Base-by-base conservation (phyloP, 1,140 invertebrate species). In the Thaumetopoea pityocampa region DNA sequence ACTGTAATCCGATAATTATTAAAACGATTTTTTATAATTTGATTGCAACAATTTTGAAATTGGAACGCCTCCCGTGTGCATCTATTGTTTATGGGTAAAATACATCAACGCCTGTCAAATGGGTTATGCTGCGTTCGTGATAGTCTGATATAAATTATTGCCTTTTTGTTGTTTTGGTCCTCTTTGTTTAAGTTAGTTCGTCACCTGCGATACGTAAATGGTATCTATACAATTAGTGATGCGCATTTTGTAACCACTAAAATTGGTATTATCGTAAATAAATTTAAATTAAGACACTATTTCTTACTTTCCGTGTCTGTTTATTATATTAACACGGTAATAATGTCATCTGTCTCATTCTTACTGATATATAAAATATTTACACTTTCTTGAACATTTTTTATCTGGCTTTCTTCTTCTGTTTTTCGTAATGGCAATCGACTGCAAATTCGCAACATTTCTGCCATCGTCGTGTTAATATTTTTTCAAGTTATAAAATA, bases 61-160 rank as follows among this genome's bases (percentile, higher is more conserved):
- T n/a, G n/a, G n/a, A n/a, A n/a, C n/a, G n/a, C n/a, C n/a, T n/a
- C n/a, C n/a, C n/a, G n/a, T n/a, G n/a, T n/a, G n/a, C n/a, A n/a
- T n/a, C n/a, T n/a, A n/a, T n/a, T n/a, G n/a, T n/a, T n/a, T n/a
- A n/a, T n/a, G n/a, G n/a, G n/a, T n/a, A n/a, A n/a, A n/a, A 43
- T 34, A 29, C 20, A 43, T 43, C 40, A 43, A 24, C 20, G 40
- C 34, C 40, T 27, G 16, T 34, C 30, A 34, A 34, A 43, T 27
- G 40, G 26, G 30, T 27, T 43, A 43, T 41, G 32, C 10, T 3
- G 22, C n/a, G n/a, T 9, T 14, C 34, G 22, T 26, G 34, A 26
- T 36, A 26, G 27, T 16, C 34, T 10, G 4, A 26, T 27, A 36
- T 36, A 26, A 36, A 36, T 36, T 29, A 11, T 15, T 14, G 15